Base-by-base conservation (phyloP, 2,113 vertebrate species). In the Bagarius yarrelli region DNA sequence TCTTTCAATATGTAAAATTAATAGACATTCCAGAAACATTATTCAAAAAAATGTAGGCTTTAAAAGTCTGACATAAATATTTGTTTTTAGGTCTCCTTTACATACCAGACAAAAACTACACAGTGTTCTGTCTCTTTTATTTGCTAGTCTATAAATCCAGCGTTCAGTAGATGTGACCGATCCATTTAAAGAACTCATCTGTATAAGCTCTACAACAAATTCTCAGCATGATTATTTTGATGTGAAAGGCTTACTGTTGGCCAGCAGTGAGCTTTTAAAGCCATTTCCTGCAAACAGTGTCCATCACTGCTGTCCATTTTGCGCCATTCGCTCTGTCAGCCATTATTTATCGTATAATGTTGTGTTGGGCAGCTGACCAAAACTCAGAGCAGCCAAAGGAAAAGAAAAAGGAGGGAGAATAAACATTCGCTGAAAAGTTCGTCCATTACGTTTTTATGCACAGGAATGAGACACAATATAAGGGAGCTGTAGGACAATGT, bases 301-400 rank as follows among this genome's bases (percentile, higher is more conserved):
- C 75, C 78, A 78, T 83, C 79, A 75, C 55, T 75, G 60, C n/a
- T 47, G 75, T 83, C 79, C 69, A 76, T 78, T 66, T 79, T 23
- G 32, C 27, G 16, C 53, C 55, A 71, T 64, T 74, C 67, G 59
- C 75, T 78, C 80, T 86, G 79, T 79, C 79, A 44, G 57, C 79
- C 70, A 79, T 76, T 83, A 83, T 81, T 83, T 77, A 86, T 76
- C 70, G 18, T 32, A 44, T 61, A 71, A 81, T 86, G 60, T 81
- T 86, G 79, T 86, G 79, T 63, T 81, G 82, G 85, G 79, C 79
- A 79, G 79, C 47, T 64, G 53, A 57, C 69, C 79, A 86, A 86
- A 86, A 83, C 74, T 78, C 70, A 64, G 23, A 67, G 75, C 81
- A 69, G 73, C 71, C 81, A 83, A 27, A n/a, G 72, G 72, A 77